These are phyloP conservation scores for Andrena bucephala DNA, from an alignment of 2,888 invertebrate species.

Conservation along the genomic window DNA sequence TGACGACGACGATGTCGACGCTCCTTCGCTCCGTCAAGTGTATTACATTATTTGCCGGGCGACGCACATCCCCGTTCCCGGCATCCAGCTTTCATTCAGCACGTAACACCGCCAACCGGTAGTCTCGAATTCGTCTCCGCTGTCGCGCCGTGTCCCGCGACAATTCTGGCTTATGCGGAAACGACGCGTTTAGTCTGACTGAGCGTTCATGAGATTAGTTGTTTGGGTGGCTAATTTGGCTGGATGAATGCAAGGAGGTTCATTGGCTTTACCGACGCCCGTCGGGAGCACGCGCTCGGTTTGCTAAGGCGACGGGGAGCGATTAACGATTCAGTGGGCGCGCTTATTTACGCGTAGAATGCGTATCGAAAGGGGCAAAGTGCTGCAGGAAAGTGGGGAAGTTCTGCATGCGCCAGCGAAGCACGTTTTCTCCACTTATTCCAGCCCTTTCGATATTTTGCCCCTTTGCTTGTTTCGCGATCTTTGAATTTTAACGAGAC, in stretches of 20 bases:
- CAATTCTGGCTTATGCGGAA: conserved; percentile 41
- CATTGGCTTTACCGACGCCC: not conserved
- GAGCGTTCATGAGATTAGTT: conserved; percentile 45
- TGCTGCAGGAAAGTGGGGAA: not conserved
- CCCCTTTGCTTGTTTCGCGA: conserved; percentile 31
- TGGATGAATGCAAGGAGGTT: conserved; percentile 8
- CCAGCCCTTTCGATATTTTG: conserved; percentile 22
- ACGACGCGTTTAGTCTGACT: conserved; percentile 35
- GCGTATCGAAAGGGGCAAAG: conserved; percentile 15
- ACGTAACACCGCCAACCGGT: conserved; percentile 27
- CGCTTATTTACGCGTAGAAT: not conserved
- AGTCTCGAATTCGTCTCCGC: conserved; percentile 43
- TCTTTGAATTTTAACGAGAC: conserved; percentile 52
- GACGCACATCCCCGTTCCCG: conserved; percentile 47
- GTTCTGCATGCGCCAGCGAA: not conserved
- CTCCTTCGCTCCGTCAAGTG: conserved; percentile 1
- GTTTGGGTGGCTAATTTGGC: conserved; percentile 41
- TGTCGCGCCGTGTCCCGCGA: conserved; percentile 14
- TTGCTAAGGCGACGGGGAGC: not conserved
- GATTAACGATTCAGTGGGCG: conserved; percentile 12
- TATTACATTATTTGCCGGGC: conserved; percentile 43
- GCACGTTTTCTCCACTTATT: conserved; percentile 34
- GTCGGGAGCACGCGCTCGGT: not conserved
- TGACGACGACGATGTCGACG: not conserved
- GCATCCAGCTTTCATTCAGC: conserved; percentile 53